Evolutionary conservation across 1,140 invertebrate genomes (phyloP).

Genomic region (Parasteatoda tepidariorum): DNA sequence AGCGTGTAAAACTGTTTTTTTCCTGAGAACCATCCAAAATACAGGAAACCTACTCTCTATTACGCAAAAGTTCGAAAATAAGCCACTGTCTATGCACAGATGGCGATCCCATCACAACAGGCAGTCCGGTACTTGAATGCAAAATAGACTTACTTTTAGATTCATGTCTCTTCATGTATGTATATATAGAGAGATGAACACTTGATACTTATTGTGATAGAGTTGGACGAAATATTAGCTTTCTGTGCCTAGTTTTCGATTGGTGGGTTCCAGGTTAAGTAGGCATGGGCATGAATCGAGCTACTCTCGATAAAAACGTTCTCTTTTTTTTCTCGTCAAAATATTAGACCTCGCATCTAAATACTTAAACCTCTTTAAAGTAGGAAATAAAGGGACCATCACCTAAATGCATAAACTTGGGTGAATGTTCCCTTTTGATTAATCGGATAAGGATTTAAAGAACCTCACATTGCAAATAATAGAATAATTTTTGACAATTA

Average conservation of each 20-base stretch:
- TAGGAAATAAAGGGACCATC: background rate
- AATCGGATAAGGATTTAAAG: no score
- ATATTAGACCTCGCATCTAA: slow-evolving; percentile 56
- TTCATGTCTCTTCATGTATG: slow-evolving; percentile 19
- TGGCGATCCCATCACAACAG: slow-evolving; percentile 43
- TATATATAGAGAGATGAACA: slow-evolving; percentile 46
- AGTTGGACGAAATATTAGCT: slow-evolving; percentile 60
- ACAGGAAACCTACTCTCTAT: background rate
- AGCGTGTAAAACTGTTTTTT: background rate
- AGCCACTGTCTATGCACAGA: slow-evolving; percentile 38
- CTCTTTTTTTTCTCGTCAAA: slow-evolving; percentile 52
- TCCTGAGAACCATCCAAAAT: background rate
- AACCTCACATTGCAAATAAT: no score
- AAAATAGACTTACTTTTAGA: slow-evolving; percentile 56
- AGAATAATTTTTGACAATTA: no score
- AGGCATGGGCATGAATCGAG: slow-evolving; percentile 55
- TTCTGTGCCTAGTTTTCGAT: slow-evolving; percentile 49
- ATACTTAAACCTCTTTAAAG: slow-evolving; percentile 8
- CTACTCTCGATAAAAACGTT: slow-evolving; percentile 49
- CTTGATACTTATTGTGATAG: slow-evolving; percentile 55
- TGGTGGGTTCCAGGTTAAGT: slow-evolving; percentile 57
- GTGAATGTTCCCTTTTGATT: no score
- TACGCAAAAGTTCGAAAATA: background rate
- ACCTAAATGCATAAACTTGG: background rate
- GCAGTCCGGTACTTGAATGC: slow-evolving; percentile 24